Evolutionary conservation across 2,888 invertebrate genomes (phyloP), one percentile per base, ranked within the genome.

Genomic region (Protophormia terraenovae): DNA sequence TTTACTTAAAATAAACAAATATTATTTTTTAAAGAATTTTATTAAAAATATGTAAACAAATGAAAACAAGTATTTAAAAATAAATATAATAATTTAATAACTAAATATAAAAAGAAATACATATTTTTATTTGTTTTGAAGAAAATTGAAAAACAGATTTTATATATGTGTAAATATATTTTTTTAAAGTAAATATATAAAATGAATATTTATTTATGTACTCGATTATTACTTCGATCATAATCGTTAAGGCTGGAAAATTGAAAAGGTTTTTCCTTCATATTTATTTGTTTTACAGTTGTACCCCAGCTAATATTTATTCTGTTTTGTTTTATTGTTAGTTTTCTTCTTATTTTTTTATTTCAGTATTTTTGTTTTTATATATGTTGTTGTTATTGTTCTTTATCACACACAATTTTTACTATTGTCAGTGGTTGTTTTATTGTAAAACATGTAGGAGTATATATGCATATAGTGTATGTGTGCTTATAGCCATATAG

Each of bases 341-440:
- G 29, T 16, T 66, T 62, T 72, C 6, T 76, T 16, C 53, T 67
- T 67, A 38, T 8, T 50, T 55, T 27, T 62, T 32, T 27, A 53
- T 32, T 32, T 22, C 53, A 29, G 10, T 12, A 27, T 19, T 16
- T 73, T 67, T 35, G 3, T 2, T 60, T 53, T 38, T 41, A 35
- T 62, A 24, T 62, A 50, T 58, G 3, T 16, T 58, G 10, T 64
- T 10, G 45, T 60, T 83, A 32, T 38, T 60, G 16, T 41, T 72
- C 6, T 50, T 24, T 71, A 47, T 50, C 71, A n/a, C 19, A n/a
- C 19, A 24, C 24, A 32, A 29, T 47, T 41, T 66, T 47, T 75
- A 27, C 32, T 53, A 29, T 71, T 72, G 62, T 71, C 66, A 62
- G 73, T 84, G 62, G 66, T 80, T 79, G 47, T 79, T 79, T 75